Conservation (phyloP, 2,113 vertebrate species). For the Gasterosteus aculeatus region DNA sequence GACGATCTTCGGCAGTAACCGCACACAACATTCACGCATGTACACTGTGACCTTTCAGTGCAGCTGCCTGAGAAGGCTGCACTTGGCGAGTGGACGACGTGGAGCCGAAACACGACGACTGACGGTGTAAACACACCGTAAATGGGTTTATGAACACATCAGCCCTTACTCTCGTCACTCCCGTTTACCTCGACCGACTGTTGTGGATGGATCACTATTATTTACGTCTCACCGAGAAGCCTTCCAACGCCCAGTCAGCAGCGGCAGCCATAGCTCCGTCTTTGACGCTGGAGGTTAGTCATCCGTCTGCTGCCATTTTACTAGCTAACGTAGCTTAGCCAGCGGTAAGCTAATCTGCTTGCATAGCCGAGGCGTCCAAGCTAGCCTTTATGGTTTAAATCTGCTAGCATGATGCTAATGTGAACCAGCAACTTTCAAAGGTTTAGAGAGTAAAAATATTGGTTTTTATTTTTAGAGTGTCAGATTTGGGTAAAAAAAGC, state of each 20-base stretch:
- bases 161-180: constrained; percentile 15
- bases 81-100: fast-evolving
- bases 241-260: constrained; percentile 57
- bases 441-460: background rate
- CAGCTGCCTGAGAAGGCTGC: constrained; percentile 48
- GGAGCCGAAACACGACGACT: background rate
- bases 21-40: constrained; percentile 51
- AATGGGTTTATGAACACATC: constrained; percentile 66
- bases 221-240: constrained; percentile 51
- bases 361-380: background rate
- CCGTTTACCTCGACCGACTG: constrained; percentile 11
- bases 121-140: constrained; percentile 33
- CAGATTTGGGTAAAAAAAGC: background rate
- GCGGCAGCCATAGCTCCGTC: constrained; percentile 61
- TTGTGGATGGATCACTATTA: constrained; percentile 74
- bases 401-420: constrained; percentile 20
- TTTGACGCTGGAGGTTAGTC: constrained; percentile 72
- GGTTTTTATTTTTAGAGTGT: background rate
- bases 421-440: background rate
- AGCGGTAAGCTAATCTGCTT: constrained; percentile 25
- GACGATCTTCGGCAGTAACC: constrained; percentile 31
- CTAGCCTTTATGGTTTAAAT: background rate
- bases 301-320: constrained; percentile 54
- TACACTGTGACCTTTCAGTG: constrained; percentile 36
- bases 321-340: constrained; percentile 23